A percentile compares a stretch with the other conserved stretches of the same genome.
These are phyloP conservation scores for Aelia acuminata DNA, from an alignment of 2,888 invertebrate species.

Conservation along the genomic window DNA sequence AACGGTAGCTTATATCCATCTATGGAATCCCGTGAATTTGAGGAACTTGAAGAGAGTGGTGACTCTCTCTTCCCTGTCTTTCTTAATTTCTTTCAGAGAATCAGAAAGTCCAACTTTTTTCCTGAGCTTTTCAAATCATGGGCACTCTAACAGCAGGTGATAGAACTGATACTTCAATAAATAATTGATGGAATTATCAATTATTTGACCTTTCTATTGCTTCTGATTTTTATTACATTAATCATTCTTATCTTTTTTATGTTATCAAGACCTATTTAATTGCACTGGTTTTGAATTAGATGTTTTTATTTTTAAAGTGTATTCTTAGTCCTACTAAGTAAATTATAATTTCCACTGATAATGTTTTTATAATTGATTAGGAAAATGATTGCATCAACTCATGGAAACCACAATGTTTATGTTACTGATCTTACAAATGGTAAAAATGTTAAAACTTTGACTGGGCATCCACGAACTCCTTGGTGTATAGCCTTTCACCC, in stretches of 20 bases:
- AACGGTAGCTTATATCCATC: too few species aligned
- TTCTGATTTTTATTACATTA: neutral
- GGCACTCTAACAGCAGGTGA: too few species aligned
- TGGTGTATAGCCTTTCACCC: conserved; percentile 94
- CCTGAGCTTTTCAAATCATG: too few species aligned
- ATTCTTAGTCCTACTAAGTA: neutral
- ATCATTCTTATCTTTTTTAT: neutral
- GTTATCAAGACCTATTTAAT: neutral
- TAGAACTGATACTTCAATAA: too few species aligned
- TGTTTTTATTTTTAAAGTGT: neutral
- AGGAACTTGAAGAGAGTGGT: too few species aligned
- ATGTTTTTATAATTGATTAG: conserved; percentile 69
- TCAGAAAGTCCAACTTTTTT: too few species aligned
- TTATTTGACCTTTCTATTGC: neutral
- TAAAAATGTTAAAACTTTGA: conserved; percentile 81
- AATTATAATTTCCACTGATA: neutral
- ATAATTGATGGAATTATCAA: neutral
- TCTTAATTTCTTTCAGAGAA: too few species aligned
- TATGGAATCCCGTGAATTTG: too few species aligned
- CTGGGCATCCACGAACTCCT: conserved; percentile 89
- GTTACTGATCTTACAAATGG: conserved; percentile 85
- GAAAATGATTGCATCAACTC: conserved; percentile 86
- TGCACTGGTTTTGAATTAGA: neutral
- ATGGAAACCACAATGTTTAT: conserved; percentile 91
- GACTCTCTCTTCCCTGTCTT: too few species aligned